Evolutionary conservation across 1,140 invertebrate genomes (phyloP).

Genomic region (Drosophila sturtevanti): DNA sequence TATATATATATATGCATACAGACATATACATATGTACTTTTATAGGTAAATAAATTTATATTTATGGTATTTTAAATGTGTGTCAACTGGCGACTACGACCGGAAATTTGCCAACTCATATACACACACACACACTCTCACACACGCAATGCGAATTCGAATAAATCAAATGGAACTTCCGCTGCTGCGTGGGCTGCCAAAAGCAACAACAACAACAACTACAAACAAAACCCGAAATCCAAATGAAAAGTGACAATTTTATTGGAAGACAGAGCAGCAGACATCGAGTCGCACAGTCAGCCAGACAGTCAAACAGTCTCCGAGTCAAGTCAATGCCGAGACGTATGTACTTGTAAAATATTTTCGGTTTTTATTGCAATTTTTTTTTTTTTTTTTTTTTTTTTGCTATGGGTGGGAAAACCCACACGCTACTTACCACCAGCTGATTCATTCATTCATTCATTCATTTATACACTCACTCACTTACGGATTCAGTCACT

Average conservation of each 20-base stretch:
- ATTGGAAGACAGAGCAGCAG: slow-evolving; percentile 1
- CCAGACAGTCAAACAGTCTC: background rate
- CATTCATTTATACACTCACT: slow-evolving; percentile 12
- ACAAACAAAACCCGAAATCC: background rate
- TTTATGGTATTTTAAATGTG: slow-evolving; percentile 10
- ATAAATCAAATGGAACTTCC: slow-evolving; percentile 8
- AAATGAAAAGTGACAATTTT: slow-evolving; percentile 10
- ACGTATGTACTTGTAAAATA: slow-evolving; percentile 6
- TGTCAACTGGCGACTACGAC: slow-evolving; percentile 1
- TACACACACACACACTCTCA: background rate
- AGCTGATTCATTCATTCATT: slow-evolving; percentile 5
- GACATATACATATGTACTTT: background rate
- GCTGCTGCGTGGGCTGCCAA: background rate
- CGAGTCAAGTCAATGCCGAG: background rate
- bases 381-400: background rate
- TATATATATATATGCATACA: background rate
- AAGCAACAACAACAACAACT: no score
- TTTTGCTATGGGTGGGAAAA: background rate
- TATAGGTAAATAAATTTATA: slow-evolving; percentile 1
- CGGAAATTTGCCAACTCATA: slow-evolving; percentile 1
- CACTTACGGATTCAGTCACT: background rate
- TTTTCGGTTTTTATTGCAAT: slow-evolving; percentile 4
- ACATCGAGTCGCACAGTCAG: slow-evolving; percentile 1
- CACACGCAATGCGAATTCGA: slow-evolving; percentile 8
- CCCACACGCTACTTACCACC: slow-evolving; percentile 8